A percentile compares a stretch with the other conserved stretches of the same genome.
Evolutionary conservation across 2,113 vertebrate genomes (phyloP).

Genomic region (Aythya baeri): DNA sequence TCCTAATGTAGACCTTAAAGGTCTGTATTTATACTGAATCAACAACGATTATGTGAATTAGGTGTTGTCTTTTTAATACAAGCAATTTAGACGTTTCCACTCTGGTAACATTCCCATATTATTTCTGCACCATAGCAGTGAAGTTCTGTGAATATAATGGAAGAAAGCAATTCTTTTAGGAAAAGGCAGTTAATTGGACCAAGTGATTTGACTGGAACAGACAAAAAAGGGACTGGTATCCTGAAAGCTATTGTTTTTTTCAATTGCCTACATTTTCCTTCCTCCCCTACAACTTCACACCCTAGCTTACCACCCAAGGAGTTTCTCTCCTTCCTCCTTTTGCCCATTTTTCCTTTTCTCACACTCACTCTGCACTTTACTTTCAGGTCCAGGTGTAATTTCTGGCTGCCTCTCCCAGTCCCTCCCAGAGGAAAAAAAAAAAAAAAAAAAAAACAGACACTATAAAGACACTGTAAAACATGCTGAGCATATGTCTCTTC

Average conservation of each 20-base stretch:
- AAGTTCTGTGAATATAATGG: background rate
- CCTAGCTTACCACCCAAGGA: background rate
- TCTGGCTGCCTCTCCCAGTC: background rate
- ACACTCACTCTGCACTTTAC: too few relatives aligned
- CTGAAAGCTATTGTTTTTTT: background rate
- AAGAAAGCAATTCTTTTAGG: background rate
- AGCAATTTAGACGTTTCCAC: background rate
- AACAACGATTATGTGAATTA: background rate
- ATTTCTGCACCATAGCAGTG: background rate
- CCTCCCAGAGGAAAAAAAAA: background rate
- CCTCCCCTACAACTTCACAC: background rate
- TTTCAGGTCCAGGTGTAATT: background rate
- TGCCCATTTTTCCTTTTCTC: background rate
- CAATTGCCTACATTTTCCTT: background rate
- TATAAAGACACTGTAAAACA: too few relatives aligned
- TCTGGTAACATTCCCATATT: background rate
- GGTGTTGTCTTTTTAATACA: background rate
- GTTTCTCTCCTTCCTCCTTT: background rate
- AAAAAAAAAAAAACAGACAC: background rate
- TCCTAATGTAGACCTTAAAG: background rate
- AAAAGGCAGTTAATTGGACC: background rate
- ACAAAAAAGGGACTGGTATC: background rate
- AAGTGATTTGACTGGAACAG: background rate
- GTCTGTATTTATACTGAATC: background rate
- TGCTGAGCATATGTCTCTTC: background rate